phyloP scores from a whole-genome alignment of 2,113 vertebrate genomes.

The Deroptyus accipitrinus region DNA sequence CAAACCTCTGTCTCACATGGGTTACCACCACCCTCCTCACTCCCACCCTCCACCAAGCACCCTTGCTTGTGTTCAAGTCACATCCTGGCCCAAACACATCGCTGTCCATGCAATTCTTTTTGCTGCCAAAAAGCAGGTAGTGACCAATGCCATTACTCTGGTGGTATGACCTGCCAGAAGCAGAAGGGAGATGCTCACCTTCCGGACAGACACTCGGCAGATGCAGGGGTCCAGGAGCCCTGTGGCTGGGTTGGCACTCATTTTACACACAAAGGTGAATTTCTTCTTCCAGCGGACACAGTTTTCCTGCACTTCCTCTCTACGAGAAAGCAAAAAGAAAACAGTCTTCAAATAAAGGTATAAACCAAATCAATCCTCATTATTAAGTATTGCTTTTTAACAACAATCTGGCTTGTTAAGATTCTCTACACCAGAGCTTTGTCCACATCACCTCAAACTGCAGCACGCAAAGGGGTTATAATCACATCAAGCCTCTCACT shows the following conservation, averaged over 20 bases:
- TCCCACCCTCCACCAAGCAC: not conserved
- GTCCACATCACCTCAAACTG: not conserved
- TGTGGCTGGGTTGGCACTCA: conserved; percentile 94
- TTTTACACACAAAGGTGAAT: conserved; percentile 95
- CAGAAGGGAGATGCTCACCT: conserved; percentile 74
- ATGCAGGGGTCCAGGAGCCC: conserved; percentile 94
- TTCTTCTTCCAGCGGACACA: conserved; percentile 95
- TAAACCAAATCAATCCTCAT: not conserved
- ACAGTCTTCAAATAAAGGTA: not conserved
- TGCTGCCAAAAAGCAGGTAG: not conserved
- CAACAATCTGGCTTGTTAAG: not conserved
- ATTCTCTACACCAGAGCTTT: not conserved
- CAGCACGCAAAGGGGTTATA: not conserved
- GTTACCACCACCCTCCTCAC: not conserved
- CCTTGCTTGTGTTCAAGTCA: fast-evolving
- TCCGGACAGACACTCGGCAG: conserved; percentile 95
- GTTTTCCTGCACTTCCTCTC: conserved; percentile 94
- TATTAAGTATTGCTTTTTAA: not conserved
- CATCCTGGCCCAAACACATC: not conserved
- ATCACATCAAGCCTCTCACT: not conserved
- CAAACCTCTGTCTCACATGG: not conserved
- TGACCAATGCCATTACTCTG: not conserved
- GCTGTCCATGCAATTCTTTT: not conserved
- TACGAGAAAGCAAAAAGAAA: conserved; percentile 6
- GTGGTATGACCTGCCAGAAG: not conserved